These are phyloP conservation scores for Hipparchia semele DNA, from an alignment of 2,888 invertebrate genomes.

Conservation along the genomic window DNA sequence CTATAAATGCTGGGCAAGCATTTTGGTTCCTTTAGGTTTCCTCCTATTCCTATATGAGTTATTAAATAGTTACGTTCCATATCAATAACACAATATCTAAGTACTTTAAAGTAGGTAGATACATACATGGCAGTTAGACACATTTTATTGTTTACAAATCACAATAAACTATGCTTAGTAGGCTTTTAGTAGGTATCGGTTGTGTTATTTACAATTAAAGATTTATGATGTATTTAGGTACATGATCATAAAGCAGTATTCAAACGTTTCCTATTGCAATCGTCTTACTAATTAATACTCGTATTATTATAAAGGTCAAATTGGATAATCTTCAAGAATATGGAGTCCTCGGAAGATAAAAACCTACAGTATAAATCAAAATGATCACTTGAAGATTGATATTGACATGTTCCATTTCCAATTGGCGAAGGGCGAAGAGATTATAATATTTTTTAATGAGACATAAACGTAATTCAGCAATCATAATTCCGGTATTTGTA, in stretches of 20 bases:
- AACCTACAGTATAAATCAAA: too few species aligned
- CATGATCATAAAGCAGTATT: constrained; percentile 23
- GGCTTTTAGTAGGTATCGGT: background rate
- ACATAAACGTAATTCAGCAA: too few species aligned
- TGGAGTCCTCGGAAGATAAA: background rate
- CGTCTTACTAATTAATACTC: constrained; percentile 22
- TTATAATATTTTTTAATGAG: too few species aligned
- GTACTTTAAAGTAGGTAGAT: background rate
- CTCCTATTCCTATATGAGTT: background rate
- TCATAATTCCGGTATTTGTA: too few species aligned
- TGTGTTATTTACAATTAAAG: constrained; percentile 29
- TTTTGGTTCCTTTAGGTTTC: background rate
- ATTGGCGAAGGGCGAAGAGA: background rate
- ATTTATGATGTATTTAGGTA: constrained; percentile 31
- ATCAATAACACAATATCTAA: background rate
- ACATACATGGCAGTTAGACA: background rate
- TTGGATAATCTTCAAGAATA: background rate
- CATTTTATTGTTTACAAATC: constrained; percentile 18
- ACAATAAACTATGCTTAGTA: constrained; percentile 18
- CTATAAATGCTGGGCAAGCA: background rate
- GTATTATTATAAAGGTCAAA: constrained; percentile 13
- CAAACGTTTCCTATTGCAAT: constrained; percentile 34
- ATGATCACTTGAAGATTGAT: too few species aligned
- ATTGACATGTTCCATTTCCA: background rate
- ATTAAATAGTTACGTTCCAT: background rate